Base-by-base conservation (phyloP, 2,888 invertebrate genomes). In the Sphaerophoria rueppellii region DNA sequence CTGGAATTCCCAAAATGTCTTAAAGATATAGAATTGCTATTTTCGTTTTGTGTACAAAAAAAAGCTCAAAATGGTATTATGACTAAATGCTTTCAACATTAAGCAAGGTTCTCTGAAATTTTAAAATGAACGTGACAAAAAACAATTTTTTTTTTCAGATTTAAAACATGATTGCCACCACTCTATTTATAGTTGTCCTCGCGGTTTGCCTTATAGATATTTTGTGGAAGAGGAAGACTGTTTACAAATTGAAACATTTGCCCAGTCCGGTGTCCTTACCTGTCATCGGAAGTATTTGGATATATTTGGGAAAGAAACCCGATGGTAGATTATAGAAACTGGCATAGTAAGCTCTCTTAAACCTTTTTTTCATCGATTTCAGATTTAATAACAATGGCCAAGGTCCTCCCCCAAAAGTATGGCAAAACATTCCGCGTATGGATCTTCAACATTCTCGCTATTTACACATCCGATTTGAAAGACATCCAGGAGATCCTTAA, bases 401-500 rank as follows among this genome's bases (percentile, higher is more conserved):
- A 55, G 6, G 76, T 86, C 4, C 37, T 87, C 3, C 76, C 74
- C 6, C 34, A 55, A 34, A 76, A 69, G 50, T 87, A 87, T 77
- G 87, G 87, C 6, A 77, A 77, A 4, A 72, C 82, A 7, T 80
- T 80, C 24, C 55, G 43, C n/a, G 40, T 80, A 0, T 88, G 87
- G 87, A 71, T 87, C 0, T 71, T 87, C 4, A 63, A 88, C 61
- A 69, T 86, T 37, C 78, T 88, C 34, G 81, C 82, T 32, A 70
- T 88, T 34, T 87, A 85, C 37, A 80, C 86, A 43, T 80, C 85
- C 2, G 87, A 88, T 65, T 79, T 86, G 1, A 82, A 87, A n/a
- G 74, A 80, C 43, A 52, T 87, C n/a, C 86, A 86, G 60, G 74
- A 61, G 7, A 48, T 87, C 4, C 57, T 87, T 0, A 78, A 63